Base-by-base conservation (phyloP, 2,797 vertebrate genomes). In the Danio aesculapii region DNA sequence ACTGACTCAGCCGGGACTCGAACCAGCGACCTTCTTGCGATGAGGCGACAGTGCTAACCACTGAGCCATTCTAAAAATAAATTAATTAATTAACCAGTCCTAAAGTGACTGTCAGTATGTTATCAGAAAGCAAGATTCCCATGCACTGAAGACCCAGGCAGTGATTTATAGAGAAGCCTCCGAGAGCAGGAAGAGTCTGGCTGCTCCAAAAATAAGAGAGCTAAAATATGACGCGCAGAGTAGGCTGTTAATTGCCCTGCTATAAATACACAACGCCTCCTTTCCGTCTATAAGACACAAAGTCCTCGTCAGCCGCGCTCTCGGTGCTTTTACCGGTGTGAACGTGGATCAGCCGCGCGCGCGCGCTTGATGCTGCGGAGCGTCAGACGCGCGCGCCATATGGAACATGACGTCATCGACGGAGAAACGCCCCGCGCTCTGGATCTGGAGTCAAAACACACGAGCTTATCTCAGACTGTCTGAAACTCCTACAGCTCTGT, bases 231-330 rank as follows among this genome's bases (percentile, higher is more conserved):
- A 62, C 61, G 16, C 39, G 9, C 11, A 43, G 30, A 50, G 55
- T 19, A 44, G 47, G 58, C 68, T 44, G 67, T 62, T 82, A 77
- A 77, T 77, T 77, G 81, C 58, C 13, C 49, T 64, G 52, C 75
- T 73, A 77, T 77, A 77, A 77, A 77, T 77, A 82, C 47, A 62
- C 19, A 63, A 44, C 39, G 46, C 59, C 41, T 59, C 43, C 43
- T 59, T 77, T 41, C 30, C 7, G n/a, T 19, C 61, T 44, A 41
- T 17, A 68, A 12, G 14, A 13, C 44, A 11, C 49, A 53, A 77
- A 30, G 75, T 76, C 17, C 13, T 66, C 30, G 59, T 66, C 47
- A 5, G 30, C 8, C 53, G 53, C 17, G 67, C 46, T 14, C 64
- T 59, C 17, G 5, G 44, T 13, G 64, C 47, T 10, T 17, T 10